A percentile compares a stretch with the other conserved stretches of the same genome.
These are phyloP conservation scores for Thera obeliscata DNA, from an alignment of 2,888 invertebrate genomes.

Conservation along the genomic window DNA sequence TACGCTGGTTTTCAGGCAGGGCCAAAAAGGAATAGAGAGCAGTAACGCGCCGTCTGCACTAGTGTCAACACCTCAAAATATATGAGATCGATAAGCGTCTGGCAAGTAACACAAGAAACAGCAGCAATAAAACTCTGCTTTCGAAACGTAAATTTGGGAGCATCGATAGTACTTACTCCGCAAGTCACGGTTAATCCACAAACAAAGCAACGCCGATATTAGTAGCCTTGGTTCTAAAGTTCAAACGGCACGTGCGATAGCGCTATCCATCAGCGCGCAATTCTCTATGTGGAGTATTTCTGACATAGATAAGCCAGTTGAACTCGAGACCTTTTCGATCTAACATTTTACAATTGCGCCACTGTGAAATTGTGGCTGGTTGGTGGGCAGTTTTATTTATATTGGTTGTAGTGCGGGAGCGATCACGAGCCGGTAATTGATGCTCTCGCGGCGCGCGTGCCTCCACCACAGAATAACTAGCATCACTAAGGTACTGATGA, in stretches of 20 bases:
- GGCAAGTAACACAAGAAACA: too few relatives aligned
- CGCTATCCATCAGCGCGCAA: slow-evolving; percentile 48
- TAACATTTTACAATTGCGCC: slow-evolving; percentile 80
- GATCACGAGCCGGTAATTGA: slow-evolving; percentile 82
- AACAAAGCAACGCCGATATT: slow-evolving; percentile 44
- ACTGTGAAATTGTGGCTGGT: slow-evolving; percentile 71
- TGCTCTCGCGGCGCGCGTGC: slow-evolving; percentile 74
- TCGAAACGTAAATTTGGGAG: slow-evolving; percentile 56
- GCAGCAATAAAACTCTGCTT: too few relatives aligned
- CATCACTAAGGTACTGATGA: slow-evolving; percentile 2
- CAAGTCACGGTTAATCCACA: slow-evolving; percentile 36
- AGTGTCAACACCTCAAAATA: too few relatives aligned
- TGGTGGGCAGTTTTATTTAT: slow-evolving; percentile 78
- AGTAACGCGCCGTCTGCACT: too few relatives aligned
- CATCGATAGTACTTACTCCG: slow-evolving; percentile 49
- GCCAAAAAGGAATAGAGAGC: too few relatives aligned
- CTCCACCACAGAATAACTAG: slow-evolving; percentile 36
- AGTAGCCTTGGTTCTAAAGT: slow-evolving; percentile 54
- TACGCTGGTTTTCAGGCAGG: too few relatives aligned
- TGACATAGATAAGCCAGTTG: slow-evolving; percentile 74
- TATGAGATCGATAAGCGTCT: too few relatives aligned
- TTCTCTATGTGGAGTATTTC: slow-evolving; percentile 65
- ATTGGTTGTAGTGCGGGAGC: slow-evolving; percentile 80
- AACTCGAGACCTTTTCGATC: slow-evolving; percentile 77
- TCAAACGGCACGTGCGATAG: slow-evolving; percentile 62